Evolutionary conservation across 2,113 vertebrate genomes (phyloP).

Genomic region (Oreamnos americanus): DNA sequence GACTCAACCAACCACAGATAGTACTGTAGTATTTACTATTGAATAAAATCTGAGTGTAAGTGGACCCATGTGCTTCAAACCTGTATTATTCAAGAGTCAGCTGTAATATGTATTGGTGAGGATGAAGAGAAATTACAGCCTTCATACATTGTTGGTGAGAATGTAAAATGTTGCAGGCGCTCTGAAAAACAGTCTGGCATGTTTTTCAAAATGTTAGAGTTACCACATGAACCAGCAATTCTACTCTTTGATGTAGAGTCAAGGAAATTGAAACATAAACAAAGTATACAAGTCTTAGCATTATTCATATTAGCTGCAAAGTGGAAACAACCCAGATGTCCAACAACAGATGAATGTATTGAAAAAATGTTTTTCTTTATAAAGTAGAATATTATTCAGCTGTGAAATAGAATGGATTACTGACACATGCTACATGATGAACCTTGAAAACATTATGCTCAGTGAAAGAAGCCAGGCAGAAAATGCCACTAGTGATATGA

Average conservation of each 20-base stretch:
- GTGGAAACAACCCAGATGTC: neutral
- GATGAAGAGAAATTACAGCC: neutral
- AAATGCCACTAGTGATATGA: neutral
- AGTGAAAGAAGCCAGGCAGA: conserved; percentile 16
- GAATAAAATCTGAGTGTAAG: neutral
- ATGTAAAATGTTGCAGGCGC: neutral
- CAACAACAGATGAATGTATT: neutral
- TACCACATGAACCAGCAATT: neutral
- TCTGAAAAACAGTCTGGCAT: neutral
- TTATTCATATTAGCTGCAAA: neutral
- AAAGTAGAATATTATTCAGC: conserved; percentile 29
- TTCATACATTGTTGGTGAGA: neutral
- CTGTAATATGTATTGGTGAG: neutral
- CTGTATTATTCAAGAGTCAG: neutral
- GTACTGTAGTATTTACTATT: neutral
- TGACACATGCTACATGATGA: neutral
- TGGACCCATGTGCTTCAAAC: neutral
- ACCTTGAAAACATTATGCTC: conserved; percentile 32
- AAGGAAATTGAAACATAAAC: conserved; percentile 7
- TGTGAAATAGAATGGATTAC: neutral
- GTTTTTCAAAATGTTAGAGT: neutral
- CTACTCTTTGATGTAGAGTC: neutral
- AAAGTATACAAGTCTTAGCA: neutral
- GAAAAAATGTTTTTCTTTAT: neutral
- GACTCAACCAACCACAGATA: neutral